Conservation (phyloP, 2,888 invertebrate species). For the Epinotia demarniana region DNA sequence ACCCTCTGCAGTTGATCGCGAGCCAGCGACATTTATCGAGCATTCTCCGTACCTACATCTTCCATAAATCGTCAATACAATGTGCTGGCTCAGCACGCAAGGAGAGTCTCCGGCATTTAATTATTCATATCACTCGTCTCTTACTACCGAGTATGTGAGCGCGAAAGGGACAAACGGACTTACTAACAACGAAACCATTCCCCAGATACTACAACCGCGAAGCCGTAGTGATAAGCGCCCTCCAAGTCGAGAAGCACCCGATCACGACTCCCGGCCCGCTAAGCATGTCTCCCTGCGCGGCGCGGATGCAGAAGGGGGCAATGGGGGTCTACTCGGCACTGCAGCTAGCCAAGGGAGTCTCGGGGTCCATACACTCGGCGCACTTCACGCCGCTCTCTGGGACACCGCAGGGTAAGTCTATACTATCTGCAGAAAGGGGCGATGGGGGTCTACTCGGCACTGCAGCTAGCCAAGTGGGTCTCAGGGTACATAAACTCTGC, state of each 20-base stretch:
- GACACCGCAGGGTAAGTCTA: conserved; percentile 73
- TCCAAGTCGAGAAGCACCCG: conserved; percentile 96
- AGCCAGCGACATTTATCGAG: too few relatives aligned
- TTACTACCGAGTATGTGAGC: too few relatives aligned
- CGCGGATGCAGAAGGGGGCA: conserved; percentile 83
- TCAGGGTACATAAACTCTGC: too few relatives aligned
- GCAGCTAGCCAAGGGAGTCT: conserved; percentile 79
- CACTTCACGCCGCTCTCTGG: conserved; percentile 89
- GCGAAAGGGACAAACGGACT: too few relatives aligned
- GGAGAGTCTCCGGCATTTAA: too few relatives aligned
- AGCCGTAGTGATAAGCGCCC: conserved; percentile 95
- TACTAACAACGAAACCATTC: neutral
- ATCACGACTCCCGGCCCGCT: conserved; percentile 94
- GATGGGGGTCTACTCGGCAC: neutral
- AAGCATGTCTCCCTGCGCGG: conserved; percentile 87
- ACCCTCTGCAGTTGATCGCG: too few relatives aligned
- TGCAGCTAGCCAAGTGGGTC: too few relatives aligned
- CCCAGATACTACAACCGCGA: conserved; percentile 95
- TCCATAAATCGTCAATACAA: too few relatives aligned
- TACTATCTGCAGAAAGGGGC: neutral
- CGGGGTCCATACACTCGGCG: conserved; percentile 79
- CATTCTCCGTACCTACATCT: too few relatives aligned
- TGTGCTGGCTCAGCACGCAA: too few relatives aligned
- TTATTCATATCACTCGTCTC: too few relatives aligned
- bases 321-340: conserved; percentile 79